Conservation (phyloP, 2,797 vertebrate genomes). For the Pachyuromys duprasi region DNA sequence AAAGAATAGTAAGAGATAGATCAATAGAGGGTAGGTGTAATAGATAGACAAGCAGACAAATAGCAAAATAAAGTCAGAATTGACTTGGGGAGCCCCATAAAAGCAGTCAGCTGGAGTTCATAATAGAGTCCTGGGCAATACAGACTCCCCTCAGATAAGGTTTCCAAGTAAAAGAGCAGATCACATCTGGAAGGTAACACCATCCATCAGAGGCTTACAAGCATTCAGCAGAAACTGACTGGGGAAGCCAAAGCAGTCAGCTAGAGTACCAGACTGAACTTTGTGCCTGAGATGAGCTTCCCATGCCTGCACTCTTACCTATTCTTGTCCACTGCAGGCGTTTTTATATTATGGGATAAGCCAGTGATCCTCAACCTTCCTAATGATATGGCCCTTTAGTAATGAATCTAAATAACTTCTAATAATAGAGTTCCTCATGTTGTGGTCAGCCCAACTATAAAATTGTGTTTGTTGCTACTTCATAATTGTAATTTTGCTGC, state of each 20-base stretch:
- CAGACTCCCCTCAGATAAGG: background rate
- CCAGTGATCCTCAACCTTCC: background rate
- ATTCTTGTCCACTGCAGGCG: background rate
- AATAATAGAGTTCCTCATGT: background rate
- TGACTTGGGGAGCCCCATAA: background rate
- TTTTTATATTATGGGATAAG: background rate
- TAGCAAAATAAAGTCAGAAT: background rate
- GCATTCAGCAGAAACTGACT: background rate
- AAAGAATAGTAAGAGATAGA: background rate
- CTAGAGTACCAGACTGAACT: background rate
- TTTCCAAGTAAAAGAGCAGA: background rate
- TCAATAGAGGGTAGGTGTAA: background rate
- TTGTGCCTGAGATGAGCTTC: background rate
- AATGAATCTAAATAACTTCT: background rate
- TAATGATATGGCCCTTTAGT: background rate
- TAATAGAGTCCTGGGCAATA: background rate
- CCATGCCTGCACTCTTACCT: background rate
- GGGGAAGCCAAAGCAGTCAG: background rate
- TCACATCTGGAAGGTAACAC: background rate
- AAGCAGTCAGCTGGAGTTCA: background rate
- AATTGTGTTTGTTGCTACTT: background rate
- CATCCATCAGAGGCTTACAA: background rate
- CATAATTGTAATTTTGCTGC: background rate
- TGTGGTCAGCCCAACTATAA: background rate
- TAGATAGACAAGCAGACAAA: background rate